These are phyloP conservation scores for Tragopan temminckii DNA, from an alignment of 2,797 vertebrate genomes.

Conservation along the genomic window DNA sequence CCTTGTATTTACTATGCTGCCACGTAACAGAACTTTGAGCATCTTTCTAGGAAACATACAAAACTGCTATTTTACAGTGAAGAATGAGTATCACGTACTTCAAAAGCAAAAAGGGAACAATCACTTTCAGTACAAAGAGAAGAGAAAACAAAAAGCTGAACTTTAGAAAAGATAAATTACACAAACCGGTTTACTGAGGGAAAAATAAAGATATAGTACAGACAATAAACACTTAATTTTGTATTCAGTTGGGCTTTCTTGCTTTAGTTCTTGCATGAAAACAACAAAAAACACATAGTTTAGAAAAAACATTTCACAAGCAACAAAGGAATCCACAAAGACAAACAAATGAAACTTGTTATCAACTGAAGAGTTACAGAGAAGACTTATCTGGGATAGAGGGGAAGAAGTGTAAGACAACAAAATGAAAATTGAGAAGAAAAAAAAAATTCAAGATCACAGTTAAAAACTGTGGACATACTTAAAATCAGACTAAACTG, in stretches of 20 bases:
- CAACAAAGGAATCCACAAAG: background rate
- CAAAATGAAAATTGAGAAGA: background rate
- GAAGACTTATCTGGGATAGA: background rate
- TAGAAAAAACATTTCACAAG: background rate
- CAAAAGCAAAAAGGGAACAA: background rate
- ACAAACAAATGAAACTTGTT: background rate
- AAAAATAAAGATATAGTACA: background rate
- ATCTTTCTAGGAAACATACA: background rate
- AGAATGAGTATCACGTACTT: background rate
- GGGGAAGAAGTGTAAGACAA: background rate
- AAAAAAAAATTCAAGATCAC: background rate
- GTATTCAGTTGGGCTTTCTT: background rate
- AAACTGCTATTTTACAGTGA: background rate
- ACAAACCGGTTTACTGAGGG: background rate
- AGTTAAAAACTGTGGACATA: background rate
- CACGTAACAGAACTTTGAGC: background rate
- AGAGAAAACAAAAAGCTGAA: constrained; percentile 4
- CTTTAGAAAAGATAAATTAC: background rate
- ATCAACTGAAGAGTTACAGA: background rate
- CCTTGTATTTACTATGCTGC: background rate
- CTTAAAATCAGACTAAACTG: background rate
- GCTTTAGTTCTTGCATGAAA: background rate
- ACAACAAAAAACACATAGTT: background rate
- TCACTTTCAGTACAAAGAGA: background rate
- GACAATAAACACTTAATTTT: background rate